phyloP scores from a whole-genome alignment of 2,113 vertebrate species.

The Crotalus viridis region DNA sequence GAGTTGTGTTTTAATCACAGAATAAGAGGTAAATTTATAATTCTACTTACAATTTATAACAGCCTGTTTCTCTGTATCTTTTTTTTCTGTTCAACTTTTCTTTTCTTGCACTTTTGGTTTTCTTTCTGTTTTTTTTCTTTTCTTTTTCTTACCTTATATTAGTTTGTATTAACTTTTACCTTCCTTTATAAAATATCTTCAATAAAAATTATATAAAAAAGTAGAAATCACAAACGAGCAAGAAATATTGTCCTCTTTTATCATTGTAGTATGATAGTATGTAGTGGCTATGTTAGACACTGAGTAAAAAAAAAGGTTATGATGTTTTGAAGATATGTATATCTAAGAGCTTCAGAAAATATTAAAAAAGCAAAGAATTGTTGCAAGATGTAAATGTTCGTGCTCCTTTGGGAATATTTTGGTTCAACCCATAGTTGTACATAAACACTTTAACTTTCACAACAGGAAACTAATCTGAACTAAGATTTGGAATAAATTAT shows the following conservation, averaged over 20 bases:
- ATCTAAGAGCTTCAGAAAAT: conserved; percentile 57
- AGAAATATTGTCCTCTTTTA: conserved; percentile 68
- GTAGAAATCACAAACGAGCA: conserved; percentile 42
- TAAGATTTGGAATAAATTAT: conserved; percentile 66
- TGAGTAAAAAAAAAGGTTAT: conserved; percentile 24
- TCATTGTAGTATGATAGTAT: conserved; percentile 20
- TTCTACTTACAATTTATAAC: background rate
- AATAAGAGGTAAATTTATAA: background rate
- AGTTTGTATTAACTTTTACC: background rate
- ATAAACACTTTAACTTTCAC: conserved; percentile 22
- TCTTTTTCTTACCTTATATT: background rate
- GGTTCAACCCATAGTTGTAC: conserved; percentile 8
- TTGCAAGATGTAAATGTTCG: conserved; percentile 41
- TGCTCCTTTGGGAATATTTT: conserved; percentile 27
- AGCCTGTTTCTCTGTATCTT: background rate
- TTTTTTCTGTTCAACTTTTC: background rate
- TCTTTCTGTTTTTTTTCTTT: background rate
- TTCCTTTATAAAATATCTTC: background rate
- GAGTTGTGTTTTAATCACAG: background rate
- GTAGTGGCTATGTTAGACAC: conserved; percentile 57
- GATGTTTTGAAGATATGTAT: conserved; percentile 35
- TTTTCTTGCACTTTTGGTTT: background rate
- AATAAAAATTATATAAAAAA: background rate
- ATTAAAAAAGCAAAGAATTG: conserved; percentile 43
- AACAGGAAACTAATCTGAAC: conserved; percentile 51